Conservation (phyloP, 2,797 vertebrate species). For the Spinus pinus region DNA sequence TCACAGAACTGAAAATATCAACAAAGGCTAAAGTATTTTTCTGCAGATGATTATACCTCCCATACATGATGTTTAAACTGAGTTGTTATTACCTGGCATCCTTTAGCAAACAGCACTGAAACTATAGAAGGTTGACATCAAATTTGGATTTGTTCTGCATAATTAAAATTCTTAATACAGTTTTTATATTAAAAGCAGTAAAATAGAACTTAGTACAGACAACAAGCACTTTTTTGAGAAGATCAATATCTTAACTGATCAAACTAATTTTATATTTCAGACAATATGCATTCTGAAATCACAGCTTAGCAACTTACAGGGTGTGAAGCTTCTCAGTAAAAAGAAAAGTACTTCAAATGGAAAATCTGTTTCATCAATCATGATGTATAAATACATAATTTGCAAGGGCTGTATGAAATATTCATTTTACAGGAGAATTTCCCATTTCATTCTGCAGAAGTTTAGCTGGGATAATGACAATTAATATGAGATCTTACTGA, state of each 20-base stretch:
- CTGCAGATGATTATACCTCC: neutral
- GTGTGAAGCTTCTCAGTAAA: neutral
- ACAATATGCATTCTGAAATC: neutral
- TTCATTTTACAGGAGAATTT: neutral
- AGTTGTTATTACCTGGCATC: neutral
- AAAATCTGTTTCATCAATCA: neutral
- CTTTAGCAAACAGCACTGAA: neutral
- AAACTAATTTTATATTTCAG: neutral
- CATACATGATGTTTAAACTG: neutral
- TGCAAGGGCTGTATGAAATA: neutral
- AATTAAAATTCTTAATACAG: neutral
- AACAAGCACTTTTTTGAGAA: neutral
- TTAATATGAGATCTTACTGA: neutral
- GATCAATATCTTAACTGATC: neutral
- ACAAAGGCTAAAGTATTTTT: neutral
- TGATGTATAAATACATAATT: neutral
- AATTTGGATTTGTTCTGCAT: neutral
- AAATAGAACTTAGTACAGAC: neutral
- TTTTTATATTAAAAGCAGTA: neutral
- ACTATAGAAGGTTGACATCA: neutral
- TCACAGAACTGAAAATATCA: neutral
- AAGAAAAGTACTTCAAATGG: neutral
- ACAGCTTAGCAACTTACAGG: neutral
- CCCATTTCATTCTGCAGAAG: neutral
- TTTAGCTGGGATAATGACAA: neutral